phyloP scores from a whole-genome alignment of 2,797 vertebrate species.

The Cottoperca gobio region DNA sequence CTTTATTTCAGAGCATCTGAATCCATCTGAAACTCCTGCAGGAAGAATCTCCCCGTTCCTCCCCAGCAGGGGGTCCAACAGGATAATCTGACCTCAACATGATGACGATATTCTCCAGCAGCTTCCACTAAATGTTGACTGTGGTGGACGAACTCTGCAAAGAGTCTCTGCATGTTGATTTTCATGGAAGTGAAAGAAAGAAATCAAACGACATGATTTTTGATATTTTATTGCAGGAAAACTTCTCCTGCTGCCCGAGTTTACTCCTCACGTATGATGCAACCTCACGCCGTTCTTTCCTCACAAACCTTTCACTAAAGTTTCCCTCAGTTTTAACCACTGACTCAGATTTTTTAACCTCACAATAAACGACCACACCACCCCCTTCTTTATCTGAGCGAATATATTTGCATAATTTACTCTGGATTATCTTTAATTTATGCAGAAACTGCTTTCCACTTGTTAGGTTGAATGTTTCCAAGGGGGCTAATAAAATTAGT shows the following conservation, averaged over 20 bases:
- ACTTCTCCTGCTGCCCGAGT: background rate
- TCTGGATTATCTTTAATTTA: slow-evolving; percentile 87
- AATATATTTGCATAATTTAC: slow-evolving; percentile 87
- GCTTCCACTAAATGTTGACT: background rate
- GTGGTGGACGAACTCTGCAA: background rate
- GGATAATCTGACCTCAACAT: too few species aligned
- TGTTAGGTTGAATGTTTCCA: slow-evolving; percentile 80
- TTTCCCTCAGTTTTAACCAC: slow-evolving; percentile 44
- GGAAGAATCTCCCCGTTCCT: too few species aligned
- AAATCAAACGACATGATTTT: background rate
- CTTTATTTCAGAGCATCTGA: too few species aligned
- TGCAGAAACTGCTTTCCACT: slow-evolving; percentile 82
- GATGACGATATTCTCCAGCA: background rate
- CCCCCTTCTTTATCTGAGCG: slow-evolving; percentile 71
- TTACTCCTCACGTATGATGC: background rate
- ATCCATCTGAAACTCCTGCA: too few species aligned
- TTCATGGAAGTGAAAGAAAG: background rate
- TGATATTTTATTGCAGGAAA: background rate
- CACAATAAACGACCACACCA: slow-evolving; percentile 68
- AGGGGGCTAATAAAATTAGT: slow-evolving; percentile 75
- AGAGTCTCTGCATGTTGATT: background rate
- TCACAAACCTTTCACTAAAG: slow-evolving; percentile 8
- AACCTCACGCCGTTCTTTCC: background rate
- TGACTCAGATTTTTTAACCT: slow-evolving; percentile 68
- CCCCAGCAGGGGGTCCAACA: too few species aligned